These are phyloP conservation scores for Labia minor DNA, from an alignment of 2,888 invertebrate species.

Conservation along the genomic window DNA sequence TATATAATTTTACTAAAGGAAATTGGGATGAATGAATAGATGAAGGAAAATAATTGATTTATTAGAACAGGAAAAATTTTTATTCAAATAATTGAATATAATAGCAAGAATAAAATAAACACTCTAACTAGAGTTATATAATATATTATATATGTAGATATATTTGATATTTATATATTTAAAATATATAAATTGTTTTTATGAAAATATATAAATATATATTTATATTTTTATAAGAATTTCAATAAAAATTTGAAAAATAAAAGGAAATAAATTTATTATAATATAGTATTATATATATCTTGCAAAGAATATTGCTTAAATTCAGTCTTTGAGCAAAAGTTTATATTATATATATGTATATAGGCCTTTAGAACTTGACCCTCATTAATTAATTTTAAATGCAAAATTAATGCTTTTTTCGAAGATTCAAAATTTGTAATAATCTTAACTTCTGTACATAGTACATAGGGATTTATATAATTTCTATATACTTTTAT, in stretches of 20 bases:
- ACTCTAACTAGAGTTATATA: neutral
- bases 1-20: too few species aligned
- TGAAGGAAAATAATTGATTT: too few species aligned
- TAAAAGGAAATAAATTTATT: neutral
- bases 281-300: too few species aligned
- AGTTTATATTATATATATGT: too few species aligned
- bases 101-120: neutral
- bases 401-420: too few species aligned
- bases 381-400: neutral
- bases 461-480: too few species aligned
- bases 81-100: neutral
- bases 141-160: neutral
- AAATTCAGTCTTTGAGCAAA: constrained; percentile 9
- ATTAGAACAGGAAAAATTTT: constrained; percentile 3
- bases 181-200: neutral
- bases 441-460: too few species aligned
- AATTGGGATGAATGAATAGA: too few species aligned
- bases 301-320: constrained; percentile 4
- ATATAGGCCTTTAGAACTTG: neutral
- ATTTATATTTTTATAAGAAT: neutral
- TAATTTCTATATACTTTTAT: too few species aligned
- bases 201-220: constrained; percentile 5
- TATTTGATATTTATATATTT: constrained; percentile 1
- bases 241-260: neutral
- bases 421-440: too few species aligned